These are phyloP conservation scores for Neria commutata DNA, from an alignment of 2,888 invertebrate species.

Conservation along the genomic window DNA sequence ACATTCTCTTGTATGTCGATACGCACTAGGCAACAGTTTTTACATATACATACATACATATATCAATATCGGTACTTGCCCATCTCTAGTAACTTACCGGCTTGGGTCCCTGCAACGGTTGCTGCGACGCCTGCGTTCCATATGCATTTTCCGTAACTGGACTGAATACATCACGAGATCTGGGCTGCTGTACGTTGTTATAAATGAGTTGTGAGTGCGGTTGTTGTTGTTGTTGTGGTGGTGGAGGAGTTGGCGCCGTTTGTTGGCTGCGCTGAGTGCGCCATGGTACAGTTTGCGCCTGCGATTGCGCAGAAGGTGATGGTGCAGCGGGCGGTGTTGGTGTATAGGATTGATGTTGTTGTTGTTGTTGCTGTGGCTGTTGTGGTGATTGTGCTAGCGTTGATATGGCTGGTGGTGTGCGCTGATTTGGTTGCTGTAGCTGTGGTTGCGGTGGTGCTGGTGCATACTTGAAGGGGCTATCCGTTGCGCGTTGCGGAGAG, in stretches of 20 bases:
- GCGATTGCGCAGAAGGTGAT: constrained; percentile 24
- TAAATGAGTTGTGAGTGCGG: constrained; percentile 50
- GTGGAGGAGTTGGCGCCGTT: constrained; percentile 30
- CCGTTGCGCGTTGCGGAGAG: constrained; percentile 33
- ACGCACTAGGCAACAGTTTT: too few relatives aligned
- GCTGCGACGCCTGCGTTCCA: constrained; percentile 23
- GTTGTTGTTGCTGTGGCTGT: constrained; percentile 39
- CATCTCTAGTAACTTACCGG: constrained; percentile 44
- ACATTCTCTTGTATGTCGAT: too few relatives aligned
- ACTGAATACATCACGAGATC: constrained; percentile 51
- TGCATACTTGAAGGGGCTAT: constrained; percentile 38
- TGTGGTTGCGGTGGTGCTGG: constrained; percentile 35
- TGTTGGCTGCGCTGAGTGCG: constrained; percentile 51
- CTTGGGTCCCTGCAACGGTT: constrained; percentile 46
- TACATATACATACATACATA: too few relatives aligned
- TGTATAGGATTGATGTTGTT: constrained; percentile 36
- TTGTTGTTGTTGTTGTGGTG: constrained; percentile 34
- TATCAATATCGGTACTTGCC: too few relatives aligned
- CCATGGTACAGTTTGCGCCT: constrained; percentile 50
- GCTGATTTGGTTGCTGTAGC: constrained; percentile 33
- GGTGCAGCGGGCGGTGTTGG: constrained; percentile 32
- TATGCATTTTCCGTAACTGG: constrained; percentile 40
- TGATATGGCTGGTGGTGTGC: constrained; percentile 36
- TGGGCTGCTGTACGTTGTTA: constrained; percentile 52
- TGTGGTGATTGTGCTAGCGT: constrained; percentile 37